These are phyloP conservation scores for Rhaphigaster nebulosa DNA, from an alignment of 2,888 invertebrate genomes.

Conservation along the genomic window DNA sequence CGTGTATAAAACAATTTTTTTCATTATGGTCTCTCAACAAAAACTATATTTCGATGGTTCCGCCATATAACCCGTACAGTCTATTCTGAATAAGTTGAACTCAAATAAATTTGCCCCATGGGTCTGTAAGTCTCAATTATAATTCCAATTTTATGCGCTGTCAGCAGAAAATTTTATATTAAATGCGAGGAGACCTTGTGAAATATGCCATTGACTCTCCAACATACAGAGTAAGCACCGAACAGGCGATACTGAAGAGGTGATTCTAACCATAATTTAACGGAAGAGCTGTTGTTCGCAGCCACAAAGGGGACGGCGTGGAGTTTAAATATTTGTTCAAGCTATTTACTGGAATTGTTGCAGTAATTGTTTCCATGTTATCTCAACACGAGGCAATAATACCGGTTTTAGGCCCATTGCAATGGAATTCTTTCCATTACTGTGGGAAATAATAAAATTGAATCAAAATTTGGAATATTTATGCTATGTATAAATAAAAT, in stretches of 20 bases:
- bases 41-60: too few relatives aligned
- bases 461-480: not conserved
- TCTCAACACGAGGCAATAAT: not conserved
- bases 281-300: not conserved
- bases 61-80: too few relatives aligned
- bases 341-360: conserved; percentile 8
- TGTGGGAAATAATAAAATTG: not conserved
- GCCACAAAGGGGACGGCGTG: not conserved
- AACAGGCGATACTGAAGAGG: not conserved
- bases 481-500: not conserved
- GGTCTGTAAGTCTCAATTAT: not conserved
- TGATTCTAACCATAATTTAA: conserved; percentile 15
- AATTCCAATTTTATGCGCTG: not conserved
- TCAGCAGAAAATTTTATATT: not conserved
- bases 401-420: not conserved
- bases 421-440: not conserved
- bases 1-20: too few relatives aligned
- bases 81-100: not conserved
- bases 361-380: not conserved
- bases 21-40: too few relatives aligned
- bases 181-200: not conserved
- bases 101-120: not conserved
- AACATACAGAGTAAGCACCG: not conserved
- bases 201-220: not conserved
- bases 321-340: conserved; percentile 7